These are phyloP conservation scores for Gila orcuttii DNA, from an alignment of 2,113 vertebrate genomes.

Conservation along the genomic window DNA sequence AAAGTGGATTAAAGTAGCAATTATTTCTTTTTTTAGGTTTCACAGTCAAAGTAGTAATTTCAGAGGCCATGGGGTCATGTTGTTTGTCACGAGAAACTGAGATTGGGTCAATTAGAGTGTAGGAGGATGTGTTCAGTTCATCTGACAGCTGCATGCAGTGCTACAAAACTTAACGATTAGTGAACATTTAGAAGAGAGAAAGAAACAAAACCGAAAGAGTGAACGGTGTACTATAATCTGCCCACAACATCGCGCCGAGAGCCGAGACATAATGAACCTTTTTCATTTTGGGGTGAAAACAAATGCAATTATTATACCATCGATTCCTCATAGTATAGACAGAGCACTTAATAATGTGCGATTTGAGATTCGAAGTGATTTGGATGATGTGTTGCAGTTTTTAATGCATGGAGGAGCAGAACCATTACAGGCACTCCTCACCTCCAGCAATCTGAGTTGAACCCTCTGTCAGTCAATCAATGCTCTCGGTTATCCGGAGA, in stretches of 20 bases:
- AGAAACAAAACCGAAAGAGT: constrained; percentile 31
- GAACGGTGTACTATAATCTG: constrained; percentile 14
- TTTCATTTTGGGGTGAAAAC: constrained; percentile 27
- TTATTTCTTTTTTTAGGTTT: constrained; percentile 25
- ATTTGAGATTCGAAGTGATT: constrained; percentile 38
- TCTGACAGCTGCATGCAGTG: constrained; percentile 62
- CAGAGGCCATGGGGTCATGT: constrained; percentile 48
- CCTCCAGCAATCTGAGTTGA: constrained; percentile 56
- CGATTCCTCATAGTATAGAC: constrained; percentile 29
- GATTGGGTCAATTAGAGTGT: constrained; percentile 36
- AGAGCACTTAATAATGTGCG: constrained; percentile 15
- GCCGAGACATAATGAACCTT: constrained; percentile 15
- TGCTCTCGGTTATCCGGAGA: constrained; percentile 60
- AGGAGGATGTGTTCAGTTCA: constrained; percentile 51
- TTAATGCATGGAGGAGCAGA: constrained; percentile 50
- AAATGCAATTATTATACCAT: constrained; percentile 27
- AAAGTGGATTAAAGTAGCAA: constrained; percentile 27
- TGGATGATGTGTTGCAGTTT: constrained; percentile 45
- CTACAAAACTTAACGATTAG: constrained; percentile 62
- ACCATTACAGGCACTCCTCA: constrained; percentile 54
- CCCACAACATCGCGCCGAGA: not conserved
- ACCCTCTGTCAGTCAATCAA: constrained; percentile 67
- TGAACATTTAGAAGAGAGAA: constrained; percentile 42
- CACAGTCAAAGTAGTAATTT: constrained; percentile 42
- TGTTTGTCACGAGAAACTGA: constrained; percentile 56